These are phyloP conservation scores for Conops quadrifasciatus DNA, from an alignment of 2,888 invertebrate genomes.

Conservation along the genomic window DNA sequence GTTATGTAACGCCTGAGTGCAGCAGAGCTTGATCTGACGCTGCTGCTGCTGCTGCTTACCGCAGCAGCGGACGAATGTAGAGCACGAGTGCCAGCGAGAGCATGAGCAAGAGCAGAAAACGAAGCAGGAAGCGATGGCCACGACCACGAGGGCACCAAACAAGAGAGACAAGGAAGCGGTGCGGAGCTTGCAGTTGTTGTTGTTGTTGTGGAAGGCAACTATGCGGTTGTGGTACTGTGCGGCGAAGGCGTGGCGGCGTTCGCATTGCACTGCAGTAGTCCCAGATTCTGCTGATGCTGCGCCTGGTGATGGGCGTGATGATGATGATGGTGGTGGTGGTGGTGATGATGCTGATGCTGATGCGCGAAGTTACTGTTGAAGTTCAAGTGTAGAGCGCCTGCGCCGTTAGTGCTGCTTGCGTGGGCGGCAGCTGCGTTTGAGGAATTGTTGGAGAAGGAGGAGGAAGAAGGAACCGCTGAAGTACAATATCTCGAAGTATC, in stretches of 20 bases:
- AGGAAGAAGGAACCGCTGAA: conserved; percentile 55
- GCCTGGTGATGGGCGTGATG: conserved; percentile 43
- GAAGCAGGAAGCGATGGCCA: conserved; percentile 43
- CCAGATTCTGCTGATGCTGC: conserved; percentile 29
- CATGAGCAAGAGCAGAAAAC: conserved; percentile 43
- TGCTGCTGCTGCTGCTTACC: conserved; percentile 54
- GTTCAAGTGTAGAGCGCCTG: conserved; percentile 60
- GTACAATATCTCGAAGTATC: conserved; percentile 62
- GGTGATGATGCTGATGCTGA: conserved; percentile 51
- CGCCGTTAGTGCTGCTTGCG: conserved; percentile 51
- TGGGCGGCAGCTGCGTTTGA: conserved; percentile 35
- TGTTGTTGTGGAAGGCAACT: conserved; percentile 48
- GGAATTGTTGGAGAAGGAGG: conserved; percentile 40
- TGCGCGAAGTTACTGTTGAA: conserved; percentile 58
- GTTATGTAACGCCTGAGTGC: conserved; percentile 41
- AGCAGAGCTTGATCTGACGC: conserved; percentile 42
- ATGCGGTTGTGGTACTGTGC: conserved; percentile 37
- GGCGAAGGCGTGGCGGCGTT: conserved; percentile 48
- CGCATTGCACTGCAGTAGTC: conserved; percentile 47
- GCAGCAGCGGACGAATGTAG: conserved; percentile 44
- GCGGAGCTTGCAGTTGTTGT: conserved; percentile 41
- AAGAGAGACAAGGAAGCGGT: conserved; percentile 40
- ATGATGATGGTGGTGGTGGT: conserved; percentile 49
- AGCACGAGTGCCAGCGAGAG: too few species aligned
- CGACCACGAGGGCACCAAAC: conserved; percentile 33